Conservation (phyloP, 1,140 invertebrate species). For the Polyergus mexicanus region DNA sequence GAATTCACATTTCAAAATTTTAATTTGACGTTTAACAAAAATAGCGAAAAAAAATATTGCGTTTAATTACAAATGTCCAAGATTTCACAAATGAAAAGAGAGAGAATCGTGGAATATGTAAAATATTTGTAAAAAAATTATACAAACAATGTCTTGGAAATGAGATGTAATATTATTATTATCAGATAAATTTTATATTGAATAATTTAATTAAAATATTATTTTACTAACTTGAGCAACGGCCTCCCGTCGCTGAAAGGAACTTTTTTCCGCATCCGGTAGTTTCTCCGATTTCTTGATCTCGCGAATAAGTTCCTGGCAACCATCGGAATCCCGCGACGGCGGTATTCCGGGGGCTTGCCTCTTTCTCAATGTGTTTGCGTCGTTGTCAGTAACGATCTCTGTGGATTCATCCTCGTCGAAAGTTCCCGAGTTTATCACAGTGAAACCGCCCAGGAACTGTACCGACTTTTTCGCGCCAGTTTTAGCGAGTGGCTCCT, state of each 20-base stretch:
- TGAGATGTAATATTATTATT: not conserved
- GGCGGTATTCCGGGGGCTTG: slow-evolving; percentile 37
- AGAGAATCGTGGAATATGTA: not conserved
- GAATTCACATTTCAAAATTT: slow-evolving; percentile 1
- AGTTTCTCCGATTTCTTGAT: not conserved
- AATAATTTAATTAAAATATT: not conserved
- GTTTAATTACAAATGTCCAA: not conserved
- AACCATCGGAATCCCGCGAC: not conserved
- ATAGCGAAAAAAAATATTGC: not conserved
- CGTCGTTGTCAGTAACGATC: not conserved
- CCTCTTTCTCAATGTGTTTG: slow-evolving; percentile 34
- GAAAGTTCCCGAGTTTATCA: slow-evolving; percentile 63
- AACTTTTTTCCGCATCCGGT: slow-evolving; percentile 14
- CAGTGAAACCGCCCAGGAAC: slow-evolving; percentile 78
- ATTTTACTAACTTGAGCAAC: slow-evolving; percentile 56
- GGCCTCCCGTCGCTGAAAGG: slow-evolving; percentile 40
- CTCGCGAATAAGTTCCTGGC: not conserved
- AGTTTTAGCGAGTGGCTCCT: not conserved
- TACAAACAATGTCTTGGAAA: not conserved
- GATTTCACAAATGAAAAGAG: not conserved
- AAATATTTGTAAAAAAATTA: not conserved
- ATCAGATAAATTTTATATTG: not conserved
- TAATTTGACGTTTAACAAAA: not conserved
- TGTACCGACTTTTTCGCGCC: slow-evolving; percentile 80
- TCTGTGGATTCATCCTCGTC: slow-evolving; percentile 9